Evolutionary conservation across 1,140 invertebrate genomes (phyloP), one percentile per base, ranked within the genome.

Genomic region (Proctacanthus coquilletti): DNA sequence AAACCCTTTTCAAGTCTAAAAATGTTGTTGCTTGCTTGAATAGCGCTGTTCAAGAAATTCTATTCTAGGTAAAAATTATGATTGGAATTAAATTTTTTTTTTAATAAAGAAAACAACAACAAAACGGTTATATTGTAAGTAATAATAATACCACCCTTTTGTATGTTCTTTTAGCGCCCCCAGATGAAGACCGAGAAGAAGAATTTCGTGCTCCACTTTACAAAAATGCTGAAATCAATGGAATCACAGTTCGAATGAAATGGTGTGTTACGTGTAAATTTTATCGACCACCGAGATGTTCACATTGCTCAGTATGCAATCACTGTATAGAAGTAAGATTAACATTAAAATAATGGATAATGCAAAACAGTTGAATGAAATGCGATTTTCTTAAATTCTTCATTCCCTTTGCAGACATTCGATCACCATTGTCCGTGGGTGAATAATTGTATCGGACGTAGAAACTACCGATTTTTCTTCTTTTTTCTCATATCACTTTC

Each of bases 401-500:
- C 48, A 38, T 52, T 56, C 56, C 55, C 60, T 45, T 79, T 82
- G 41, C 70, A 98, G 86, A 98, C 91, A 21, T 98, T 99, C 66
- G 96, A 99, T 68, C 96, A 99, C 74, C 96, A 99, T 66, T 99
- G 96, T 69, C 95, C 95, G 36, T 98, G 95, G 95, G 87, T 99
- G 46, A 98, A 98, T 66, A 99, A 99, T 65, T 99, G 96, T 62
- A 98, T 99, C 52, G 96, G 96, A 36, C 76, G 93, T 44, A 74
- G 94, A 47, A 98, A 99, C 66, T 99, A 99, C 63, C 74, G 94
- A 53, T 95, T 92, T 64, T 97, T 97, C 70, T 95, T 96, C 68
- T 87, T 96, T 68, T 98, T 99, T 65, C 77, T 99, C 20, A 72
- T 96, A 49, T 95, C 91, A 39, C 69, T 99, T 21, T 91, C 85